Evolutionary conservation across 2,888 invertebrate species (phyloP), one percentile per base, ranked within the genome.

Genomic region (Hetaerina titia): DNA sequence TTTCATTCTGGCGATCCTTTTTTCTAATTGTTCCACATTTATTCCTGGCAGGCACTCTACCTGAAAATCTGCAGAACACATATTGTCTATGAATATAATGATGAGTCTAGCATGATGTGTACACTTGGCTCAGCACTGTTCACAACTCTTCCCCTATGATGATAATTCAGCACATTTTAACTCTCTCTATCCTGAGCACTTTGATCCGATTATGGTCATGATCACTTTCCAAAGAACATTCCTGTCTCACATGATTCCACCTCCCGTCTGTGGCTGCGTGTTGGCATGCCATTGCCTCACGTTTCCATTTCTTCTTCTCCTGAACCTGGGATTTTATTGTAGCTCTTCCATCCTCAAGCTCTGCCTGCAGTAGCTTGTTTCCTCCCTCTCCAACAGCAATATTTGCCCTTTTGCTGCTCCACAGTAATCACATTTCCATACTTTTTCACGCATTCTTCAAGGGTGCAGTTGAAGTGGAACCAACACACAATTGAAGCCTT

Each of bases 21-120:
- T 89, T 31, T 89, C 17, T 19, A 89, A n/a, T 11, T 57, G 89
- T 19, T 57, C 89, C 2, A 57, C 58, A 17, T 57, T 89, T 6
- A 56, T 89, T 89, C 89, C 89, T 56, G 89, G 89, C 9, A 89
- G n/a, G 57, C 89, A 56, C 9, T 89, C 89, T 57, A 89, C 89
- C 74, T 17, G 74, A n/a, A 74, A 74, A 25, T 74, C 74, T 7
- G 5, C 11, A n/a, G 25, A 25, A 74, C 74, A 74, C 74, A 25
- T 74, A 74, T 74, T 25, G 25, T 25, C 74, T 25, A 74, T 25
- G 25, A 74, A 25, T 74, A n/a, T n/a, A 69, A 19, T 6, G 19
- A 69, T 19, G 69, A 69, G 19, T 8, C 69, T 69, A 1, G 1
- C 69, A 74, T 11, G 74, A 74, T 25, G 25, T 25, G 25, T 74